These are phyloP conservation scores for Rissa tridactyla DNA, from an alignment of 2,113 vertebrate species.

Conservation along the genomic window DNA sequence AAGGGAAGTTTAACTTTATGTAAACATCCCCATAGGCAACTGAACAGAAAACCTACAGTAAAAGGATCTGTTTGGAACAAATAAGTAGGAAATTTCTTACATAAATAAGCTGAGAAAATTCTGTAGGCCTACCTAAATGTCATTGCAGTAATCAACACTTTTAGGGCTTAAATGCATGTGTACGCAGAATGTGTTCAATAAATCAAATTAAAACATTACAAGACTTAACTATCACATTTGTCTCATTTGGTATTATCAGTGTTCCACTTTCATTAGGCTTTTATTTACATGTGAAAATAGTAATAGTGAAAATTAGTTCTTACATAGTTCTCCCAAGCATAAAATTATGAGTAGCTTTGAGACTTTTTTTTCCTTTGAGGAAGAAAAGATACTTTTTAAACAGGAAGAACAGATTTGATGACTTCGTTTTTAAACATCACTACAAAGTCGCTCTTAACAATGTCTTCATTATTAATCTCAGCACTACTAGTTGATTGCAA, in stretches of 20 bases:
- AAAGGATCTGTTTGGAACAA: not conserved
- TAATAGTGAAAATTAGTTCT: not conserved
- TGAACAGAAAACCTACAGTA: not conserved
- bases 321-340: not conserved
- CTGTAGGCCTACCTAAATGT: not conserved
- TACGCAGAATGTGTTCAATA: not conserved
- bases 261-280: not conserved
- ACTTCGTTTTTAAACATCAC: not conserved
- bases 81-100: not conserved
- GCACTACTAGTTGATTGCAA: not conserved
- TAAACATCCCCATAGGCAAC: not conserved
- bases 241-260: not conserved
- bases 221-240: not conserved
- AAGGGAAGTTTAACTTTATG: not conserved
- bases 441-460: not conserved
- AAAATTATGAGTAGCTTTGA: not conserved
- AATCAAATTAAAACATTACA: not conserved
- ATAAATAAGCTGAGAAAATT: not conserved
- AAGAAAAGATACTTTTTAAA: not conserved
- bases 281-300: not conserved
- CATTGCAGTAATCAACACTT: not conserved
- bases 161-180: not conserved
- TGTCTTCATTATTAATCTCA: not conserved
- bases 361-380: not conserved
- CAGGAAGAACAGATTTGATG: not conserved